Base-by-base conservation (phyloP, 2,888 invertebrate species). In the Stramonita haemastoma region DNA sequence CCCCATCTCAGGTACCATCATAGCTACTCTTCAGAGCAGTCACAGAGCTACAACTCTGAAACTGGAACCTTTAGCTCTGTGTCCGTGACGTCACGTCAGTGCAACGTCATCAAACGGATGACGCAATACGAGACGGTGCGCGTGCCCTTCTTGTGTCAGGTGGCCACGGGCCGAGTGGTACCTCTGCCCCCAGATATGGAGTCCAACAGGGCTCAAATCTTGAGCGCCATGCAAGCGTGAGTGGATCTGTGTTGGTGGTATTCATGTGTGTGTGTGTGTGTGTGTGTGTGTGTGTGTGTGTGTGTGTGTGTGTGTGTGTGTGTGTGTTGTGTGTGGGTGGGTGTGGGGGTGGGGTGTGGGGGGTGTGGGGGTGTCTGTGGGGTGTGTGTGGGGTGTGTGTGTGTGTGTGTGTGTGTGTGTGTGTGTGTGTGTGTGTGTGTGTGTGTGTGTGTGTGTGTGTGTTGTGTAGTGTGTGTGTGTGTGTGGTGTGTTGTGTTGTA, bases 101-200 rank as follows among this genome's bases (percentile, higher is more conserved):
- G 90, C 77, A 19, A 73, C 73, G 56, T 87, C 32, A 60, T 90
- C 57, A 70, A 56, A n/a, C 86, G 89, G 0, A 34, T 83, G 83
- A 89, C 90, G 57, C 81, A 70, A 34, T 81, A 87, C 36, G 87
- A 86, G 84, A 86, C 81, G 84, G 83, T 90, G 11, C 86, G 77
- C 70, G 46, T 90, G 83, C 90, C 90, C 8, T 90, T 88, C 88
- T 56, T 90, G 34, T 90, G 90, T 32, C 88, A 88, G 46, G 87
- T 87, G 26, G 29, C 19, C 81, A 83, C 89, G 15, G 85, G 88
- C 4, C 81, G 85, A 15, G 88, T 88, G 11, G 60, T 88, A 11
- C 90, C 90, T 22, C 22, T 90, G 2, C 90, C 90, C 2, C 60
- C 86, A 15, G 57, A 66, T 2, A 56, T 87, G 26, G 46, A 88